Evolutionary conservation across 1,140 invertebrate genomes (phyloP).

Genomic region (Thaumatotibia leucotreta): DNA sequence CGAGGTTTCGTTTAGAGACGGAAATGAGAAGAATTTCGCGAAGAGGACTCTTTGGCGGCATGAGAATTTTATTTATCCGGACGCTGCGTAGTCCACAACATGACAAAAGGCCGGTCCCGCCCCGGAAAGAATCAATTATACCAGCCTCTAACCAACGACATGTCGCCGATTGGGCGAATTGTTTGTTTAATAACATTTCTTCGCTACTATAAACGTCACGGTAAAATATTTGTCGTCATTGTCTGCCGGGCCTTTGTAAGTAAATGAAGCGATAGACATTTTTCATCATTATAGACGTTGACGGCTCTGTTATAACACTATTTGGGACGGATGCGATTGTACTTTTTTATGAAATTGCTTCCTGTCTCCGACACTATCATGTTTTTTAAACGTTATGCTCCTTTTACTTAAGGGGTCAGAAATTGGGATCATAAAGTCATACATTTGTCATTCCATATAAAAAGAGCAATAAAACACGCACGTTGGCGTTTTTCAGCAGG

Average conservation of each 20-base stretch:
- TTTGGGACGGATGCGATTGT: conserved; percentile 50
- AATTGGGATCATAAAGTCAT: conserved; percentile 45
- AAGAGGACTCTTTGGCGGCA: conserved; percentile 52
- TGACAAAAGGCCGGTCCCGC: conserved; percentile 55
- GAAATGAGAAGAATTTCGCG: conserved; percentile 70
- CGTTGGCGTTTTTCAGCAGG: neutral
- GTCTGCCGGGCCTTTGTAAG: conserved; percentile 43
- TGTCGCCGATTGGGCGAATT: conserved; percentile 68
- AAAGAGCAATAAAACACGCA: conserved; percentile 8
- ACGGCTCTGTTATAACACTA: conserved; percentile 37
- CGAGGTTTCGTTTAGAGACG: conserved; percentile 61
- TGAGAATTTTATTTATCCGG: conserved; percentile 69
- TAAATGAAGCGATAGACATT: conserved; percentile 42
- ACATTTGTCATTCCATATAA: conserved; percentile 18
- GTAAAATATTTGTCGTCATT: conserved; percentile 63
- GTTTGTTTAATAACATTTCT: conserved; percentile 75
- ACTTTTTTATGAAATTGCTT: conserved; percentile 50
- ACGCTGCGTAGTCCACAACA: conserved; percentile 30
- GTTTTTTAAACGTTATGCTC: conserved; percentile 58
- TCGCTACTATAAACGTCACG: conserved; percentile 54
- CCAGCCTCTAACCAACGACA: conserved; percentile 53
- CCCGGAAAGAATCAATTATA: conserved; percentile 76
- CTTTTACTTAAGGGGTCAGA: conserved; percentile 36
- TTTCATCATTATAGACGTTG: conserved; percentile 34
- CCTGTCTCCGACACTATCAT: conserved; percentile 38